Conservation (phyloP, 35 echinoderm and acorn worm genomes). For the Ptychodera flava region DNA sequence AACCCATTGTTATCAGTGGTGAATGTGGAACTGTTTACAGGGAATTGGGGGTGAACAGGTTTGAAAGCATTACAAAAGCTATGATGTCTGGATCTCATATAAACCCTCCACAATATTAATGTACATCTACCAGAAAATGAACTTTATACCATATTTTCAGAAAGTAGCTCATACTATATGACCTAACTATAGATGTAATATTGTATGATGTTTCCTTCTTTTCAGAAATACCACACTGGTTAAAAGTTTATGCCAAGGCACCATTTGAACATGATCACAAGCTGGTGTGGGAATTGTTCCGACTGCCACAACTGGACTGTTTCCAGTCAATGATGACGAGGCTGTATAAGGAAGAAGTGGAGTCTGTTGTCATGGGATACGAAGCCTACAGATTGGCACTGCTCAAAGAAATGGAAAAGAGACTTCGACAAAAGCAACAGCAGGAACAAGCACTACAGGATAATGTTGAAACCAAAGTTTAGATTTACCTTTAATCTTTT, state of each 20-base stretch:
- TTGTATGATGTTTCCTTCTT: not conserved
- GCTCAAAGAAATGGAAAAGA: slow-evolving; percentile 65
- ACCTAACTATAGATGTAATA: too few relatives aligned
- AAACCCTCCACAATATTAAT: too few relatives aligned
- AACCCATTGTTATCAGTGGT: too few relatives aligned
- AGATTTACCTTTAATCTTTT: too few relatives aligned
- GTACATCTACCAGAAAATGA: too few relatives aligned
- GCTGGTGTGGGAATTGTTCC: slow-evolving; percentile 91
- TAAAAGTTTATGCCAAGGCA: slow-evolving; percentile 81
- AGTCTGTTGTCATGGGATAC: slow-evolving; percentile 86
- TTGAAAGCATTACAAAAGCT: too few relatives aligned
- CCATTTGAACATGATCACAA: slow-evolving; percentile 80
- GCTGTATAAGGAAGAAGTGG: slow-evolving; percentile 78
- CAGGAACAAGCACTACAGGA: not conserved
- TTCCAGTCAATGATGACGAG: slow-evolving; percentile 84
- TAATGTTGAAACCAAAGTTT: slow-evolving; percentile 34
- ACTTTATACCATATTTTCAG: too few relatives aligned
- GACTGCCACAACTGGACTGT: slow-evolving; percentile 65
- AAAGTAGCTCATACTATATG: too few relatives aligned
- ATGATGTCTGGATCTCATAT: too few relatives aligned
- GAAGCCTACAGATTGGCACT: slow-evolving; percentile 59
- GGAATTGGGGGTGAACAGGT: too few relatives aligned
- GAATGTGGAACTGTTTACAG: too few relatives aligned
- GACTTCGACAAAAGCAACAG: slow-evolving; percentile 10
- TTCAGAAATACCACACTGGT: slow-evolving; percentile 90